phyloP scores from a whole-genome alignment of 2,797 vertebrate genomes.

The Orientallactaga sibirica region DNA sequence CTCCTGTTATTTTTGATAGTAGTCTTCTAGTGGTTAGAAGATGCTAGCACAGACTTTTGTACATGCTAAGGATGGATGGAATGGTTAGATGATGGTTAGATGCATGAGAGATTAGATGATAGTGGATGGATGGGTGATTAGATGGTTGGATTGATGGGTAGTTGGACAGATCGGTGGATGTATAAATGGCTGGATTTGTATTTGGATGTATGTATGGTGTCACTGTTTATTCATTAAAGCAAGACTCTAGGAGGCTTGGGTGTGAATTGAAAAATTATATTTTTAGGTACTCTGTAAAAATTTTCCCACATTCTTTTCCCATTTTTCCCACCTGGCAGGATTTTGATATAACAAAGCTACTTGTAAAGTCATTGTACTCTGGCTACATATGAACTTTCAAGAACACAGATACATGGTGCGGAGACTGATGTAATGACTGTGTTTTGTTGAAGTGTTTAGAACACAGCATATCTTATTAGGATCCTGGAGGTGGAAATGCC shows the following conservation, averaged over 20 bases:
- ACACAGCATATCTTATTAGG: no score
- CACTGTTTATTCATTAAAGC: neutral
- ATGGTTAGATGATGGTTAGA: no score
- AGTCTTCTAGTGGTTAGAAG: neutral
- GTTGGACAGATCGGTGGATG: neutral
- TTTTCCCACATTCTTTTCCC: neutral
- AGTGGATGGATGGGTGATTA: neutral
- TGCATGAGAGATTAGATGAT: neutral
- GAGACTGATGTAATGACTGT: neutral
- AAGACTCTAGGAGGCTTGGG: neutral
- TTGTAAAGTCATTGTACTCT: neutral
- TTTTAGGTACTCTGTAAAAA: neutral
- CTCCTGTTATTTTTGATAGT: no score
- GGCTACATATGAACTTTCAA: neutral
- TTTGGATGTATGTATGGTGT: neutral
- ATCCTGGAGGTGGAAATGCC: neutral
- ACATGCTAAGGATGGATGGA: neutral
- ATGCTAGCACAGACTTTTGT: neutral
- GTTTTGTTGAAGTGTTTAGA: neutral
- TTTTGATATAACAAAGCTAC: neutral
- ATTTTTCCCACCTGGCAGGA: conserved; percentile 21
- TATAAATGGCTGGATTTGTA: neutral
- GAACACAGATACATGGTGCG: neutral
- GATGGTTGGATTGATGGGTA: neutral
- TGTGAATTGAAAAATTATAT: conserved; percentile 18